Evolutionary conservation across 2,113 vertebrate genomes (phyloP), one percentile per base, ranked within the genome.

Genomic region (Sinocyclocheilus grahami): DNA sequence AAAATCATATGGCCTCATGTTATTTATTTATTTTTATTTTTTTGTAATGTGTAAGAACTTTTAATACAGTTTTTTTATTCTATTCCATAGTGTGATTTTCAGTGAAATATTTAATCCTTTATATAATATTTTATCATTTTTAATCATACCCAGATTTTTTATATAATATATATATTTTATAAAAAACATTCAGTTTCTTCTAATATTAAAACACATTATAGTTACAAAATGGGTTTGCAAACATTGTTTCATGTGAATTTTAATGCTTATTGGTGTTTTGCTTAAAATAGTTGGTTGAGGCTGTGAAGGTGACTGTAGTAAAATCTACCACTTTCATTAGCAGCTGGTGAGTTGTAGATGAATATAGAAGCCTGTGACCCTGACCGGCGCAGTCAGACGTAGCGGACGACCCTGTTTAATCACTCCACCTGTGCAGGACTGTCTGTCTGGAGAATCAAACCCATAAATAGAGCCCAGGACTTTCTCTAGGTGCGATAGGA

Each of bases 371-470:
- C 14, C 30, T 74, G 37, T 80, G 85, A 86, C 78, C 78, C 76
- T 53, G 33, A 16, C 33, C 30, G 75, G 69, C 72, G 86, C 85
- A 85, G 82, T 78, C 82, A 85, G 88, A 78, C 63, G 22, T 63
- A 82, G 78, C 83, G 85, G 83, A 89, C 84, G 86, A 85, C 63
- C 76, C 78, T 75, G 86, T 83, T 53, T 75, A 46, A 85, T 88
- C 42, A 33, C 69, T 82, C 85, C 88, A 87, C 88, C 85, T 89
- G 88, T 81, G 24, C 85, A 88, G 72, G 48, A 78, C 63, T 53
- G 79, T 74, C 67, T 9, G 85, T 88, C 81, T 84, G 81, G 80
- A 85, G 60, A 69, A 75, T 81, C 51, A 78, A 55, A 74, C 18
- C 88, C 83, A 86, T 55, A 86, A 80, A 78, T 75, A 37, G 69